A percentile compares a stretch with the other conserved stretches of the same genome.
phyloP scores from a whole-genome alignment of 2,888 invertebrate genomes.

The Cynaeus angustus region DNA sequence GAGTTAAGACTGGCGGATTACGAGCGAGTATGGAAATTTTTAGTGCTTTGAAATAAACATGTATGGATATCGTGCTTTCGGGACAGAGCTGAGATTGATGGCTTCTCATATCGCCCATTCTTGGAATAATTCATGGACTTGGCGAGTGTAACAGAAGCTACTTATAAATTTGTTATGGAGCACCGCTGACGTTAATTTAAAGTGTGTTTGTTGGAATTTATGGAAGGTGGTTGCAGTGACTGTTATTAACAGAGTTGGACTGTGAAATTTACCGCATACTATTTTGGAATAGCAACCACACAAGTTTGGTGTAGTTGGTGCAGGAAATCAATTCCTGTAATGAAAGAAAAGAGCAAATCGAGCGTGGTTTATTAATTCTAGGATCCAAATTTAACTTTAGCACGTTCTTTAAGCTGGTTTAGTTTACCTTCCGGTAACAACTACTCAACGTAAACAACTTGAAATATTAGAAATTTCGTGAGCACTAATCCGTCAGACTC shows the following conservation, averaged over 20 bases:
- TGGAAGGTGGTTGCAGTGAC: not conserved
- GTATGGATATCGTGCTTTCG: no score
- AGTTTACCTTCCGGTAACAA: not conserved
- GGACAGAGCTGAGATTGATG: no score
- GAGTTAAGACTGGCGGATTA: no score
- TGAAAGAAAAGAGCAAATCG: not conserved
- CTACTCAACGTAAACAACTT: not conserved
- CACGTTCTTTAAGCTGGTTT: no score
- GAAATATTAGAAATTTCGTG: constrained; percentile 2
- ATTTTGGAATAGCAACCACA: not conserved
- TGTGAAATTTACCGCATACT: not conserved
- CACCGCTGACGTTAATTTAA: not conserved
- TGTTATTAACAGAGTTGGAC: constrained; percentile 1
- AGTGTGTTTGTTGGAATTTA: constrained; percentile 4
- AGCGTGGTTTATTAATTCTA: no score
- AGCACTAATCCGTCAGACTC: constrained; percentile 5
- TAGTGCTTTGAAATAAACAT: no score
- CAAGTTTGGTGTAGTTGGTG: not conserved
- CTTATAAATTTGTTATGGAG: constrained; percentile 4
- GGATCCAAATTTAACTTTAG: no score
- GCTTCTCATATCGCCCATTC: not conserved
- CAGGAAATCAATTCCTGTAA: no score
- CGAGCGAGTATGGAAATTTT: no score
- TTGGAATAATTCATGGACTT: constrained; percentile 2
- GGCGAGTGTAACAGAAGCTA: not conserved